A percentile compares a stretch with the other conserved stretches of the same genome.
phyloP scores from a whole-genome alignment of 2,888 invertebrate genomes.

The Drosophila birchii region DNA sequence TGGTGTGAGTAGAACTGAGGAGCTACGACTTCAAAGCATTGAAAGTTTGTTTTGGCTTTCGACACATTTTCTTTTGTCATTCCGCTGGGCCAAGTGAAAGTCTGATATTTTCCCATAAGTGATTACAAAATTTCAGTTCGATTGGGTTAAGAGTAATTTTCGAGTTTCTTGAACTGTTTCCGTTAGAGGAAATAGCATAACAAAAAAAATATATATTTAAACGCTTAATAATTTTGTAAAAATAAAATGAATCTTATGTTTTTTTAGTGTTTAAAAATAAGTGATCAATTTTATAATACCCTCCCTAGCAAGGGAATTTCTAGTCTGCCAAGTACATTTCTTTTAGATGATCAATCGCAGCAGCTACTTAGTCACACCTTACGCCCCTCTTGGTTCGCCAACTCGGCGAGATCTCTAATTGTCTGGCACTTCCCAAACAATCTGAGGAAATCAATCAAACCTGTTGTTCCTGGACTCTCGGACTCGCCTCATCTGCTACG shows the following conservation, averaged over 20 bases:
- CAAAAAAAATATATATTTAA: background rate
- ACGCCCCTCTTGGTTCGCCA: conserved; percentile 14
- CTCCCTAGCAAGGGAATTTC: background rate
- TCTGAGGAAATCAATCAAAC: conserved; percentile 62
- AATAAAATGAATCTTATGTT: background rate
- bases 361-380: conserved; percentile 36
- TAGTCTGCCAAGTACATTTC: too few relatives aligned
- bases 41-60: conserved; percentile 30
- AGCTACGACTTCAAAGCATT: conserved; percentile 5
- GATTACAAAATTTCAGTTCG: conserved; percentile 14
- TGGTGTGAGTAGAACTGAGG: conserved; percentile 19
- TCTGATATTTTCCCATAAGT: conserved; percentile 17
- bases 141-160: conserved; percentile 24
- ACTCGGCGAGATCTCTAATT: conserved; percentile 26
- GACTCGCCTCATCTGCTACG: conserved; percentile 38
- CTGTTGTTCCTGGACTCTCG: conserved; percentile 16
- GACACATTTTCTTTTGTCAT: conserved; percentile 33
- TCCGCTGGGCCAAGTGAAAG: conserved; percentile 27
- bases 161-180: conserved; percentile 16
- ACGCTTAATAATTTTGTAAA: background rate
- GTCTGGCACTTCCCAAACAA: conserved; percentile 34
- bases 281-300: background rate
- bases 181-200: background rate
- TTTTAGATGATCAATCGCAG: conserved; percentile 54
- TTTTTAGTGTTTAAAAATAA: background rate